These are phyloP conservation scores for Scelioninae gen. 1 DNA, from an alignment of 2,888 invertebrate species.

Conservation along the genomic window DNA sequence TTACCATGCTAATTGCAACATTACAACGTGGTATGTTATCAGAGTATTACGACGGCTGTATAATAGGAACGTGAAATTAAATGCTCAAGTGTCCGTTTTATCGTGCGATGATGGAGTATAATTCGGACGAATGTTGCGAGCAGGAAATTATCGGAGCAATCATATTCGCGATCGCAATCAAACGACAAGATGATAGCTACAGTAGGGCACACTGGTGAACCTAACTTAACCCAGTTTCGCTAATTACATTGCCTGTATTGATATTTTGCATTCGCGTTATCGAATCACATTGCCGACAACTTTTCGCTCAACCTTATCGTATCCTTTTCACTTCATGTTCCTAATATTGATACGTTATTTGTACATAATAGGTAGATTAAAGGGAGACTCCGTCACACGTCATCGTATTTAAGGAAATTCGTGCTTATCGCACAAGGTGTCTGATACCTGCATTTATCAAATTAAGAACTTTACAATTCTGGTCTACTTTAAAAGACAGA, in stretches of 20 bases:
- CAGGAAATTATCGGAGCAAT: constrained; percentile 69
- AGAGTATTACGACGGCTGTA: constrained; percentile 65
- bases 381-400: constrained; percentile 26
- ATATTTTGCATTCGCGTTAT: constrained; percentile 62
- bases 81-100: constrained; percentile 69
- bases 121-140: constrained; percentile 66
- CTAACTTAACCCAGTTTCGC: constrained; percentile 67
- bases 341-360: constrained; percentile 58
- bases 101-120: constrained; percentile 68
- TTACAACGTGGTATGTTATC: constrained; percentile 68
- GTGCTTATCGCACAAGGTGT: constrained; percentile 35
- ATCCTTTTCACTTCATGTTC: constrained; percentile 52
- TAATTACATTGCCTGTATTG: constrained; percentile 63
- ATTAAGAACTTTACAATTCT: not conserved
- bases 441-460: constrained; percentile 32
- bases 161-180: constrained; percentile 68
- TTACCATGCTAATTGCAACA: constrained; percentile 70
- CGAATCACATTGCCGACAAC: constrained; percentile 59
- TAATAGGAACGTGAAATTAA: constrained; percentile 69
- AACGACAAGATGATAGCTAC: constrained; percentile 66
- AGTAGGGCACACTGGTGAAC: constrained; percentile 57
- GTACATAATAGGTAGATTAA: constrained; percentile 37
- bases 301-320: constrained; percentile 54
- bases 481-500: not conserved
- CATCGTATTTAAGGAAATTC: constrained; percentile 28